phyloP scores from a whole-genome alignment of 30 jellyfish, hydroid and myxozoan species.

The Aurelia aurita complex sp. Pacific region DNA sequence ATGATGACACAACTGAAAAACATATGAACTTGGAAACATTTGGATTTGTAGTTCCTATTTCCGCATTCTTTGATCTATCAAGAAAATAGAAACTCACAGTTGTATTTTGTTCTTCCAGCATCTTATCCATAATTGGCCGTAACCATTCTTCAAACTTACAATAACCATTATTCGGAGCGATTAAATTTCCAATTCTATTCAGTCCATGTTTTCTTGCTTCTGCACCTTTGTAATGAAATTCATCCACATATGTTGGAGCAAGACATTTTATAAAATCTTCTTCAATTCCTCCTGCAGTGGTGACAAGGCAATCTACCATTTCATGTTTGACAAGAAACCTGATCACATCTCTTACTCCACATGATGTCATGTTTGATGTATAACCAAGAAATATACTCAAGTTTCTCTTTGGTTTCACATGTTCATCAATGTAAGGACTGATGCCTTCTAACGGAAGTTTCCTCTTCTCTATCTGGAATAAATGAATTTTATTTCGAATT shows the following conservation, averaged over 20 bases:
- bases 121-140: conserved; percentile 75
- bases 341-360: conserved; percentile 95
- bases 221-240: conserved; percentile 76
- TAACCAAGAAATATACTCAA: conserved; percentile 93
- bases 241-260: conserved; percentile 92
- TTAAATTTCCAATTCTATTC: conserved; percentile 96
- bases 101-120: conserved; percentile 88
- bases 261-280: conserved; percentile 97
- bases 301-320: conserved; percentile 95
- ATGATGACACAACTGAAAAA: no score
- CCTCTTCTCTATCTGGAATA: conserved; percentile 60
- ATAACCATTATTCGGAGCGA: conserved; percentile 92
- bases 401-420: conserved; percentile 71
- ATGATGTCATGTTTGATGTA: conserved; percentile 99
- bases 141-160: conserved; percentile 97
- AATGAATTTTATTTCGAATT: background rate
- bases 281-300: conserved; percentile 99
- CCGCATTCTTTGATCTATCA: no score
- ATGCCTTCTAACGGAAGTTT: conserved; percentile 68
- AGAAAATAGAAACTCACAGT: conserved; percentile 29
- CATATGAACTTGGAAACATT: no score
- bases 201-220: conserved; percentile 80
- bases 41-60: no score
- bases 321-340: conserved; percentile 90
- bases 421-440: conserved; percentile 70